These are phyloP conservation scores for Hanleya hanleyi DNA, from an alignment of 2,888 invertebrate species.

Conservation along the genomic window DNA sequence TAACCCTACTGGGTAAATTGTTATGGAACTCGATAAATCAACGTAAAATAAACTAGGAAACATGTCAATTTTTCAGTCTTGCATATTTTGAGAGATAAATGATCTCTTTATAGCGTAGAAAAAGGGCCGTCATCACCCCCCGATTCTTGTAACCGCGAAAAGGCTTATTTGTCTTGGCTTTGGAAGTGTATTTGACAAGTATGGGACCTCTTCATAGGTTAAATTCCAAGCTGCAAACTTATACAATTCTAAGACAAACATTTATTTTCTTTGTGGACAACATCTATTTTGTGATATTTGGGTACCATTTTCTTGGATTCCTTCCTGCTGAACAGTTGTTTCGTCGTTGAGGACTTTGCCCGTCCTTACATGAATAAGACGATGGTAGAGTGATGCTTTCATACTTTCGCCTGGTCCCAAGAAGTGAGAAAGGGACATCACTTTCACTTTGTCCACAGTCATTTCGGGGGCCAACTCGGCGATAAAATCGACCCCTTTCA, in stretches of 20 bases:
- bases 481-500: constrained; percentile 68
- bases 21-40: no score
- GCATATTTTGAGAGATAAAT: no score
- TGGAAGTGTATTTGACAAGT: no score
- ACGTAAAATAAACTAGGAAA: no score
- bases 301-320: constrained; percentile 72
- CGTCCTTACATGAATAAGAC: constrained; percentile 70
- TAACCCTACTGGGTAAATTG: no score
- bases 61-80: no score
- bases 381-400: constrained; percentile 71
- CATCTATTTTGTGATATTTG: background rate
- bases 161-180: background rate
- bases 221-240: no score
- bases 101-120: no score
- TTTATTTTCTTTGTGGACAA: no score
- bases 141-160: no score
- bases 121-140: no score
- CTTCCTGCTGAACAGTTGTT: constrained; percentile 67
- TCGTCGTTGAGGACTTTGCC: constrained; percentile 71
- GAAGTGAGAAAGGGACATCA: constrained; percentile 71
- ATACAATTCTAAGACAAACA: no score
- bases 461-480: constrained; percentile 66
- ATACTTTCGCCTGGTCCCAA: constrained; percentile 69
- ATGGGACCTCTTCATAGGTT: background rate
- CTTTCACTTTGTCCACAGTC: constrained; percentile 73